A percentile compares a stretch with the other conserved stretches of the same genome.
Conservation (phyloP, 2,888 invertebrate species). For the Eupithecia pulchellata region DNA sequence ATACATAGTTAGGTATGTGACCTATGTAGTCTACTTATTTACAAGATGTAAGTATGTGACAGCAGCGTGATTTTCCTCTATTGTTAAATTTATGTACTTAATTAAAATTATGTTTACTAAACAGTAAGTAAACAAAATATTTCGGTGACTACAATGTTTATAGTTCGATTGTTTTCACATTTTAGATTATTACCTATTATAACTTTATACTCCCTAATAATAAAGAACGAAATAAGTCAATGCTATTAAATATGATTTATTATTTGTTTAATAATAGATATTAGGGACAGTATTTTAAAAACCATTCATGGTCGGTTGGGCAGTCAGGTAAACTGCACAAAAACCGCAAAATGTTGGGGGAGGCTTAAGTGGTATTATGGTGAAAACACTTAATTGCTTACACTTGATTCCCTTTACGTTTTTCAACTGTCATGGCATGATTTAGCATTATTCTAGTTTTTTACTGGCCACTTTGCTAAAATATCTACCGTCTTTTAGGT, state of each 20-base stretch:
- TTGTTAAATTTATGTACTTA: neutral
- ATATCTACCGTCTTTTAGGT: too few species aligned
- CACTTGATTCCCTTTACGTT: slow-evolving; percentile 22
- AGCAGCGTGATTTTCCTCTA: neutral
- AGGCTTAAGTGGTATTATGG: slow-evolving; percentile 7
- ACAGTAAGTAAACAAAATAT: neutral
- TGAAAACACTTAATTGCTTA: slow-evolving; percentile 28
- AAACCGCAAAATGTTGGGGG: slow-evolving; percentile 18
- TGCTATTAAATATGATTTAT: slow-evolving; percentile 42
- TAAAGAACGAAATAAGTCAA: slow-evolving; percentile 28
- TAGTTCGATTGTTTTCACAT: neutral
- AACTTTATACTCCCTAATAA: slow-evolving; percentile 7
- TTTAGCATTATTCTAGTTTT: slow-evolving; percentile 16
- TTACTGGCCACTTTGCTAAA: neutral
- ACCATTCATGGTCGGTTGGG: slow-evolving; percentile 25
- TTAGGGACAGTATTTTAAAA: slow-evolving; percentile 34
- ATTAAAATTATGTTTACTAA: neutral
- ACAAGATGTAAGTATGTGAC: neutral
- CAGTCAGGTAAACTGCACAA: slow-evolving; percentile 38
- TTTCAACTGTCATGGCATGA: slow-evolving; percentile 18
- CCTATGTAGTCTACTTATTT: neutral
- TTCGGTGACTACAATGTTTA: neutral
- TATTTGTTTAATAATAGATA: slow-evolving; percentile 35
- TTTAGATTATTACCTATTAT: neutral
- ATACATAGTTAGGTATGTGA: too few species aligned